A percentile compares a stretch with the other conserved stretches of the same genome.
Evolutionary conservation across 2,797 vertebrate genomes (phyloP).

Genomic region (Micromesistius poutassou): DNA sequence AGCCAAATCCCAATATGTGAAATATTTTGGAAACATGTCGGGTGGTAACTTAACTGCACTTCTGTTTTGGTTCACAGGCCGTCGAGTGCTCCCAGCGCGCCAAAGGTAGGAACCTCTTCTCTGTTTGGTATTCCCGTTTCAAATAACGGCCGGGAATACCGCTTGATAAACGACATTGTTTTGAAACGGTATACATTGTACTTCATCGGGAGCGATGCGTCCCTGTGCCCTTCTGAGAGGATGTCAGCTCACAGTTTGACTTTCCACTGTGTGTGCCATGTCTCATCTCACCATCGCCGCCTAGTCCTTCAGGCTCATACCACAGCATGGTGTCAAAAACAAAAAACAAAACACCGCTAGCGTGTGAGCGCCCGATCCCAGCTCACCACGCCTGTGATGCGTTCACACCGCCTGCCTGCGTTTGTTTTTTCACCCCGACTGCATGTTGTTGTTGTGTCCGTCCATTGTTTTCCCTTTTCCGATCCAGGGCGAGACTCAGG

Average conservation of each 20-base stretch:
- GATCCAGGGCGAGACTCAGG: slow-evolving; percentile 84
- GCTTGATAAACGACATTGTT: too few relatives aligned
- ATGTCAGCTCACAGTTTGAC: slow-evolving; percentile 32
- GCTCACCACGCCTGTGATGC: slow-evolving; percentile 13
- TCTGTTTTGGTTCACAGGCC: not conserved
- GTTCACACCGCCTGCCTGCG: slow-evolving; percentile 53
- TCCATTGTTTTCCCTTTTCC: slow-evolving; percentile 24
- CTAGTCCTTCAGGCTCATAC: not conserved
- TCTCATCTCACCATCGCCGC: not conserved
- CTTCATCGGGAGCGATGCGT: slow-evolving; percentile 13
- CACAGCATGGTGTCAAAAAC: not conserved
- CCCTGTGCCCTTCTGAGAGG: slow-evolving; percentile 55
- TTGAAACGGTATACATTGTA: too few relatives aligned
- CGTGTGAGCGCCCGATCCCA: slow-evolving; percentile 8
- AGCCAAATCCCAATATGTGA: not conserved
- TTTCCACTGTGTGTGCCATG: slow-evolving; percentile 32
- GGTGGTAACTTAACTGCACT: not conserved
- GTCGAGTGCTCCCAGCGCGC: not conserved
- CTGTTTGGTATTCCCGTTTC: not conserved
- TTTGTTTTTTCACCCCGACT: slow-evolving; percentile 72
- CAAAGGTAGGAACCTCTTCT: not conserved
- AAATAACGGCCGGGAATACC: not conserved
- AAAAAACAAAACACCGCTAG: not conserved
- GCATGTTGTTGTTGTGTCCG: slow-evolving; percentile 44
- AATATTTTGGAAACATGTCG: not conserved